These are phyloP conservation scores for Anadara kagoshimensis DNA, from an alignment of 1,140 invertebrate species.

Conservation along the genomic window DNA sequence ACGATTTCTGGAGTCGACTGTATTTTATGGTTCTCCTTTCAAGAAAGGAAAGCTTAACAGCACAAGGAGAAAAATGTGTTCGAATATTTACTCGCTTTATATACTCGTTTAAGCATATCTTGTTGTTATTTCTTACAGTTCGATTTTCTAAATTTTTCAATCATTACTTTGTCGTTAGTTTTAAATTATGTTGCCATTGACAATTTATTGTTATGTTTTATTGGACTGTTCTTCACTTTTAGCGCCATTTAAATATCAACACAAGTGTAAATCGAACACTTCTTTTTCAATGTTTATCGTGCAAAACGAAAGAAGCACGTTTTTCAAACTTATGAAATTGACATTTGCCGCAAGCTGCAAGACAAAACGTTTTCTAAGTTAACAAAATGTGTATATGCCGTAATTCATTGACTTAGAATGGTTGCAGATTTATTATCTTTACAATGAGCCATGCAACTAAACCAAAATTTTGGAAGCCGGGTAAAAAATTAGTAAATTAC, in stretches of 20 bases:
- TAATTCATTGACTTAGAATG: neutral
- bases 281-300: neutral
- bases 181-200: too few relatives aligned
- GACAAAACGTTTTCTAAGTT: neutral
- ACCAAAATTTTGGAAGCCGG: slow-evolving; percentile 48
- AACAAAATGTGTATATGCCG: neutral
- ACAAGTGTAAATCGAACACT: neutral
- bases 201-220: too few relatives aligned
- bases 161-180: too few relatives aligned
- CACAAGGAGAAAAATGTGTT: too few relatives aligned
- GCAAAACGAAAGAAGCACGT: neutral
- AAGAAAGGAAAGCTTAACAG: too few relatives aligned
- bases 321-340: neutral
- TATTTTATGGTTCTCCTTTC: too few relatives aligned
- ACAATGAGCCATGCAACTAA: slow-evolving; percentile 4
- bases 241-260: neutral
- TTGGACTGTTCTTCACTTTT: neutral
- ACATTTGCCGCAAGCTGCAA: neutral
- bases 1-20: too few relatives aligned
- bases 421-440: neutral
- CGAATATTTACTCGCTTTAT: too few relatives aligned
- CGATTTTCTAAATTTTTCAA: too few relatives aligned
- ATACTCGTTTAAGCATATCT: too few relatives aligned
- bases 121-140: too few relatives aligned
- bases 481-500: too few relatives aligned